Base-by-base conservation (phyloP, 2,888 invertebrate species). In the Luperina nickerlii region DNA sequence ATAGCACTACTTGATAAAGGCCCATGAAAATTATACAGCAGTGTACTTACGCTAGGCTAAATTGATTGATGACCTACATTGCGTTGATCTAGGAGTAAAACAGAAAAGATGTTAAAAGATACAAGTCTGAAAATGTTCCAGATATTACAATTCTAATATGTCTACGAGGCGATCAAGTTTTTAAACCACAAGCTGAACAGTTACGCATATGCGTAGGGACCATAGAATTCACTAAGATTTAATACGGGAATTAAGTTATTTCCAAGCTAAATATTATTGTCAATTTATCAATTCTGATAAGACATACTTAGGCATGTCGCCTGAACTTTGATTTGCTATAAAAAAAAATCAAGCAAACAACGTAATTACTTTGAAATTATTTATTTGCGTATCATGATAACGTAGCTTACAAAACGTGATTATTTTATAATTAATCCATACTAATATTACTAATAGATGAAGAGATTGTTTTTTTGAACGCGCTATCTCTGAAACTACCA, bases 251-350 rank as follows among this genome's bases (percentile, higher is more conserved):
- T 51, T 51, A 27, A 18, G 9, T 20, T 63, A 4, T 18, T 42
- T 32, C 8, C 13, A 27, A 62, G 1, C 8, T 0, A 42, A 42
- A 24, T 51, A 5, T 38, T 38, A 38, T 38, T 45, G 0, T 15
- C 11, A 32, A 5, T 45, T n/a, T 13, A 62, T 62, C 9, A 73
- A 80, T 68, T 54, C 24, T 24, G 51, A 68, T 80, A 62, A 62
- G 4, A n/a, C n/a, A 20, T 63, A 5, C n/a, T 45, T 18, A 42
- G 9, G 15, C 15, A 54, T 78, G 2, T n/a, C 60, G 74, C n/a
- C n/a, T 80, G 62, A 73, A 15, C 51, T 18, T 20, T 54, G 7
- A 45, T 45, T 76, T 11, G 38, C 15, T 38, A 42, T 27, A 0
- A 13, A 27, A 20, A 72, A 48, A n/a, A 32, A n/a, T n/a, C 18